phyloP scores from a whole-genome alignment of 1,140 invertebrate genomes.

The Scaptodrosophila lebanonensis region DNA sequence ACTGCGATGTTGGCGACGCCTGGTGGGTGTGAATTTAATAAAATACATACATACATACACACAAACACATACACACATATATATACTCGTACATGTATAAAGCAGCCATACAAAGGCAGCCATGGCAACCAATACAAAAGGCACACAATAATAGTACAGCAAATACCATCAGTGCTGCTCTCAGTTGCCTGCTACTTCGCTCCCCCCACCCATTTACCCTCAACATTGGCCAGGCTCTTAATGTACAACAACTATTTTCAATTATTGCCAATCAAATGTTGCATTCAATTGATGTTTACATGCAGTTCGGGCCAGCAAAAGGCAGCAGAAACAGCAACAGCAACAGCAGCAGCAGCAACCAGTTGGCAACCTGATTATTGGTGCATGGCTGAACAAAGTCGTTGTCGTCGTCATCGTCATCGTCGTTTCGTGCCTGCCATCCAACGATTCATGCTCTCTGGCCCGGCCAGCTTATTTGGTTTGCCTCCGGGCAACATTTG shows the following conservation, averaged over 20 bases:
- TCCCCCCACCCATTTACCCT: neutral
- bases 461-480: conserved; percentile 39
- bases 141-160: too few species aligned
- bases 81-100: neutral
- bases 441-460: too few species aligned
- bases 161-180: too few species aligned
- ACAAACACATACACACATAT: neutral
- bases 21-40: conserved; percentile 71
- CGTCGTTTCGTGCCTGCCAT: too few species aligned
- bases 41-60: conserved; percentile 36
- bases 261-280: conserved; percentile 77
- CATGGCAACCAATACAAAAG: conserved; percentile 59
- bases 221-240: conserved; percentile 30
- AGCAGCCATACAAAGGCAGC: conserved; percentile 40
- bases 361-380: conserved; percentile 54
- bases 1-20: conserved; percentile 28
- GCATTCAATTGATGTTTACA: conserved; percentile 75
- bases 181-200: conserved; percentile 2
- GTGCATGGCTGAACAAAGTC: neutral
- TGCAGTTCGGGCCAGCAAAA: conserved; percentile 33
- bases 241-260: conserved; percentile 75
- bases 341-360: neutral
- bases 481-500: conserved; percentile 23
- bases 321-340: neutral
- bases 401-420: too few species aligned